phyloP scores from a whole-genome alignment of 2,113 vertebrate genomes.

The Mesoclemmys tuberculata region DNA sequence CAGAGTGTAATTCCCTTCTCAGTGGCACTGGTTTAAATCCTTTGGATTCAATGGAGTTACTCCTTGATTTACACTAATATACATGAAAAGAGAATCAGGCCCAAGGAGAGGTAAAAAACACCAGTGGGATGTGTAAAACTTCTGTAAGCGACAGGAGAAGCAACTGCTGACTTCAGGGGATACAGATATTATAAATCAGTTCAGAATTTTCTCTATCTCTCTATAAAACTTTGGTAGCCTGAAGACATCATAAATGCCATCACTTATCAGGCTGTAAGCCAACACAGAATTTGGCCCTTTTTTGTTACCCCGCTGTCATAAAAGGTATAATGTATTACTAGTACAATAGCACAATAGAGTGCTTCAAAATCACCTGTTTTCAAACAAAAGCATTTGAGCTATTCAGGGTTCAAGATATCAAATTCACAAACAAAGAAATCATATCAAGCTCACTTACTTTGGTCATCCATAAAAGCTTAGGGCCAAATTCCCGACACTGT shows the following conservation, averaged over 20 bases:
- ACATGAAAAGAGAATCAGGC: not conserved
- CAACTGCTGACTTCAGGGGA: not conserved
- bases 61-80: not conserved
- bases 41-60: not conserved
- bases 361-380: slow-evolving; percentile 13
- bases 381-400: not conserved
- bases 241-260: not conserved
- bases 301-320: not conserved
- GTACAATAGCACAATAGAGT: not conserved
- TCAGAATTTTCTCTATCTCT: not conserved
- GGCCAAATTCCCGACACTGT: not conserved
- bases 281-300: not conserved
- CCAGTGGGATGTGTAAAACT: not conserved
- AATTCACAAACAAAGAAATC: slow-evolving; percentile 14
- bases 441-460: not conserved
- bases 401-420: not conserved
- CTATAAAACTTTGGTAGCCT: rapidly evolving
- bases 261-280: not conserved
- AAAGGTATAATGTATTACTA: not conserved
- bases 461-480: not conserved
- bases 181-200: not conserved
- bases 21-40: not conserved
- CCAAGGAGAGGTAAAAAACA: not conserved
- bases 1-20: not conserved
- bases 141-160: not conserved